Percentiles rank a stretch among this genome's conserved stretches.
Evolutionary conservation across 2,888 invertebrate species (phyloP).

Genomic region (Diaphora mendica): DNA sequence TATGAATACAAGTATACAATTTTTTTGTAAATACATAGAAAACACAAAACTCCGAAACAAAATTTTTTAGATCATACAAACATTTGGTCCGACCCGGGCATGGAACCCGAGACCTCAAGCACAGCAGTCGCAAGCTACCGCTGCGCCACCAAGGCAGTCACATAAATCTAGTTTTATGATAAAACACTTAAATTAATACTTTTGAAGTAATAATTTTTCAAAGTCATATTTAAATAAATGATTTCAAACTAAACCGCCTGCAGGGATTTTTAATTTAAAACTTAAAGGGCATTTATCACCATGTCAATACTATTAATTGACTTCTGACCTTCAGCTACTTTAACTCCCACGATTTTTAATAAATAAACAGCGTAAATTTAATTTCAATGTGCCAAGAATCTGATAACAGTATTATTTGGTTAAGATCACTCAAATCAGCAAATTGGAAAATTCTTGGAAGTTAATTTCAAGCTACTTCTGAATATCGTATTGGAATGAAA

Average conservation of each 20-base stretch:
- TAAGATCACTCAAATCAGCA: not conserved
- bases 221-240: not conserved
- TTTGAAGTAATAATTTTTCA: not conserved
- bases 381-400: not conserved
- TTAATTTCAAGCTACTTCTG: too few species aligned
- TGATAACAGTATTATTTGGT: not conserved
- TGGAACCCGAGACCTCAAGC: too few species aligned
- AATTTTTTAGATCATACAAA: too few species aligned
- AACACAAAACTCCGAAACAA: too few species aligned
- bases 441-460: not conserved
- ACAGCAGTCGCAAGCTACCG: too few species aligned
- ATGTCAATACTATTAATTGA: conserved; percentile 26
- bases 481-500: too few species aligned
- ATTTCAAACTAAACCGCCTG: not conserved
- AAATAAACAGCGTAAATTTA: not conserved
- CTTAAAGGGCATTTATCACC: conserved; percentile 43
- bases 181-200: not conserved
- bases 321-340: conserved; percentile 20
- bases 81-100: too few species aligned
- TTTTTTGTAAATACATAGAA: too few species aligned
- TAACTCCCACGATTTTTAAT: not conserved
- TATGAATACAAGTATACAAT: too few species aligned
- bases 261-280: conserved; percentile 27
- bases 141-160: too few species aligned
- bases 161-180: too few species aligned